A percentile compares a stretch with the other conserved stretches of the same genome.
Evolutionary conservation across 2,888 invertebrate species (phyloP).

Genomic region (Netelia fuscicornis): DNA sequence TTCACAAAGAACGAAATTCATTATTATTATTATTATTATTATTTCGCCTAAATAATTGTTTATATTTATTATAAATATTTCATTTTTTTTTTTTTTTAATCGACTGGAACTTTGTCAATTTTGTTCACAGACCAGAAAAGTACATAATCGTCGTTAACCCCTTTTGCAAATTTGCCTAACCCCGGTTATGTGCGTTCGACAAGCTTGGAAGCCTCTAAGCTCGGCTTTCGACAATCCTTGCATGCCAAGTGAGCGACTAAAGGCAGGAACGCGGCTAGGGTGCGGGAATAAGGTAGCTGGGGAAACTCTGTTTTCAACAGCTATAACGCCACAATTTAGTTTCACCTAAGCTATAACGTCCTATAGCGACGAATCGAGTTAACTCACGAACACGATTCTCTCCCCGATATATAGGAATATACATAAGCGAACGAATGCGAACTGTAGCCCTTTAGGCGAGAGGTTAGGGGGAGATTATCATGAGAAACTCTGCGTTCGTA

Average conservation of each 20-base stretch:
- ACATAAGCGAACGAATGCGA: too few relatives aligned
- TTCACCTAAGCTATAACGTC: neutral
- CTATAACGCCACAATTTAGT: constrained; percentile 2
- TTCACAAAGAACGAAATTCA: too few relatives aligned
- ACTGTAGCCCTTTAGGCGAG: too few relatives aligned
- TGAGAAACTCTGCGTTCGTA: constrained; percentile 24
- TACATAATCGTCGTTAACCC: neutral
- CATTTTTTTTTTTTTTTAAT: too few relatives aligned
- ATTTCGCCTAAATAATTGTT: too few relatives aligned
- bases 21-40: too few relatives aligned
- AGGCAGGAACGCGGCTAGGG: neutral
- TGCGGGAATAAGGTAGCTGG: neutral
- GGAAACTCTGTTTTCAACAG: constrained; percentile 10
- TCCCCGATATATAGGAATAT: neutral
- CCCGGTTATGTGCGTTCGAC: constrained; percentile 13
- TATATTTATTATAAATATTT: too few relatives aligned
- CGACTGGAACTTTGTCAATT: too few relatives aligned
- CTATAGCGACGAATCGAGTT: constrained; percentile 4
- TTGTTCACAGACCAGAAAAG: too few relatives aligned
- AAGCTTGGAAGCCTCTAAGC: constrained; percentile 15
- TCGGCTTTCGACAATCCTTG: constrained; percentile 31
- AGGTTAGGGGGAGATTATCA: neutral
- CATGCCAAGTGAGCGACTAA: constrained; percentile 17
- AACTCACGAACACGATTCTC: constrained; percentile 6
- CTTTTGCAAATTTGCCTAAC: neutral